These are phyloP conservation scores for Eleginops maclovinus DNA, from an alignment of 2,113 vertebrate genomes.

Conservation along the genomic window DNA sequence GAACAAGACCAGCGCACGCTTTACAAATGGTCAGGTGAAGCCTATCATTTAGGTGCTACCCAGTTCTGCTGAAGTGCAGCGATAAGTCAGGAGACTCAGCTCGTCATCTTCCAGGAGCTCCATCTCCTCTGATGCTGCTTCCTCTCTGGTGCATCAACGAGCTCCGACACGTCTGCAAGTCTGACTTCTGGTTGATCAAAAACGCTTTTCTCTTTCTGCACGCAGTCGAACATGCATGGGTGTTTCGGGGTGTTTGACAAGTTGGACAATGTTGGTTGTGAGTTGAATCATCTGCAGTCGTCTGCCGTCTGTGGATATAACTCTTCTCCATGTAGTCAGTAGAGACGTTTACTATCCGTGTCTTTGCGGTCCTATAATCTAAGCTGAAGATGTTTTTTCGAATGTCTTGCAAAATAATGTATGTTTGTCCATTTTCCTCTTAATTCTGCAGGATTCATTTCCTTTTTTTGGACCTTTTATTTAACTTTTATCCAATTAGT, in stretches of 20 bases:
- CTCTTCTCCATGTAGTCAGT: neutral
- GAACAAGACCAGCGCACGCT: conserved; percentile 34
- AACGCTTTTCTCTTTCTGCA: neutral
- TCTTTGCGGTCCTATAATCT: too few species aligned
- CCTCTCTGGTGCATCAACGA: neutral
- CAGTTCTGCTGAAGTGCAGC: conserved; percentile 8
- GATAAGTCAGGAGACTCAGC: conserved; percentile 31
- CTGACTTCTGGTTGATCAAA: neutral
- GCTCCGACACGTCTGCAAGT: neutral
- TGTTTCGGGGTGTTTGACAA: neutral
- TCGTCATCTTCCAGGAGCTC: conserved; percentile 20
- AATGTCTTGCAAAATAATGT: too few species aligned
- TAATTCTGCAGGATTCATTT: too few species aligned
- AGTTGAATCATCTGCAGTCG: neutral
- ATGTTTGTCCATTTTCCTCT: too few species aligned
- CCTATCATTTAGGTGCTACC: conserved; percentile 35
- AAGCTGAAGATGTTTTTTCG: too few species aligned
- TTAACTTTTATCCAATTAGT: too few species aligned
- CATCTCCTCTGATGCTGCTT: neutral
- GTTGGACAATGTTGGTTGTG: neutral
- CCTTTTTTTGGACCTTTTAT: too few species aligned
- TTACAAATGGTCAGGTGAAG: conserved; percentile 32
- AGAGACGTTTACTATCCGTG: neutral
- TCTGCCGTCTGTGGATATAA: too few species aligned
- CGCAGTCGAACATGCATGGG: neutral